Evolutionary conservation across 2,888 invertebrate genomes (phyloP).

Genomic region (Mythimna vitellina): DNA sequence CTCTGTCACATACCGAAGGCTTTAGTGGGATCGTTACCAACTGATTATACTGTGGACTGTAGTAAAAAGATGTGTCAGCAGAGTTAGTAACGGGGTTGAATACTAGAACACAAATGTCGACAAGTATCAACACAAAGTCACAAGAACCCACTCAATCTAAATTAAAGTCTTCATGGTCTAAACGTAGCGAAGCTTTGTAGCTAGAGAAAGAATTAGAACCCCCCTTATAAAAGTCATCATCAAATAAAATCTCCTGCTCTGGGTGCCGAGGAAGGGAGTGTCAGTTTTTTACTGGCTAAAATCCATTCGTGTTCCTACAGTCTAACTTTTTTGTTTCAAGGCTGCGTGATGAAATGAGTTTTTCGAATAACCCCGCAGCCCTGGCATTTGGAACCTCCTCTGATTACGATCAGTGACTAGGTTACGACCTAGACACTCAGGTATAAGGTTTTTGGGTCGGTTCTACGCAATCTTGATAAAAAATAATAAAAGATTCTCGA

Average conservation of each 20-base stretch:
- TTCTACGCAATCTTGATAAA: not conserved
- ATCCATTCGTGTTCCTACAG: too few relatives aligned
- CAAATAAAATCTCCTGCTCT: too few relatives aligned
- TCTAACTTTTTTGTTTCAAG: too few relatives aligned
- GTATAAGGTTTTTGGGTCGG: not conserved
- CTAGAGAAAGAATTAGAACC: not conserved
- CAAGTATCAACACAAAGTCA: conserved; percentile 13
- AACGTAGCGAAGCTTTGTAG: not conserved
- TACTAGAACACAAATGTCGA: conserved; percentile 6
- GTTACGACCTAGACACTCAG: not conserved
- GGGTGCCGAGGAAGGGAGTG: too few relatives aligned
- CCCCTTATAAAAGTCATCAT: too few relatives aligned
- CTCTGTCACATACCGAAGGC: not conserved
- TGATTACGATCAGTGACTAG: not conserved
- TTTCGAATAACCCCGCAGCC: too few relatives aligned
- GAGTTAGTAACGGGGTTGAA: conserved; percentile 4
- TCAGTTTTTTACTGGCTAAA: too few relatives aligned
- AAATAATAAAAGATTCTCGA: not conserved
- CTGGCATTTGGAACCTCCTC: not conserved
- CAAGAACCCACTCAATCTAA: conserved; percentile 25
- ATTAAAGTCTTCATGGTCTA: conserved; percentile 34
- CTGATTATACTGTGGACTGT: not conserved
- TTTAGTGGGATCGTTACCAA: not conserved
- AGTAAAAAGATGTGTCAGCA: conserved; percentile 3
- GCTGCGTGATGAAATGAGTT: too few relatives aligned